Conservation (phyloP, 2,797 vertebrate genomes). For the Semaprochilodus insignis region DNA sequence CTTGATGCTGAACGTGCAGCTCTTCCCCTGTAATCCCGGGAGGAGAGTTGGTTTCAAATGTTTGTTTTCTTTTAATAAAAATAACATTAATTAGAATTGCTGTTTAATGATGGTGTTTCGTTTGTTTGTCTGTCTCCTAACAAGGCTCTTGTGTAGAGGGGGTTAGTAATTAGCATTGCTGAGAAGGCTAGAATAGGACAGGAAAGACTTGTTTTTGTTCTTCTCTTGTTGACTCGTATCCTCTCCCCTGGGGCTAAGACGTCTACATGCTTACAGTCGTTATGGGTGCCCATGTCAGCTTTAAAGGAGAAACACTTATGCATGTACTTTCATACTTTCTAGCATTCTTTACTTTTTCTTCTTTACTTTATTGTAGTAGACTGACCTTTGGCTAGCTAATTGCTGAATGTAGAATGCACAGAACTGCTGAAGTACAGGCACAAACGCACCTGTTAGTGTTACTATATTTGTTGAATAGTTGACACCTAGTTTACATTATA, state of each 20-base stretch:
- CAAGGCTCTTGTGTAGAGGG: slow-evolving; percentile 60
- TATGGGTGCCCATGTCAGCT: slow-evolving; percentile 33
- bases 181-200: slow-evolving; percentile 65
- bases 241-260: slow-evolving; percentile 61
- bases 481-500: no score
- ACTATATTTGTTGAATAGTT: no score
- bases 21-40: slow-evolving; percentile 8
- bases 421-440: slow-evolving; percentile 19
- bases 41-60: slow-evolving; percentile 42
- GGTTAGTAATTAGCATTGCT: slow-evolving; percentile 76
- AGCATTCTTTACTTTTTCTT: background rate
- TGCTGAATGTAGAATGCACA: background rate
- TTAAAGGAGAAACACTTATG: background rate
- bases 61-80: slow-evolving; percentile 47
- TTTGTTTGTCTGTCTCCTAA: slow-evolving; percentile 62
- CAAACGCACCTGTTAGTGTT: background rate
- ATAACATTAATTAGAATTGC: slow-evolving; percentile 69
- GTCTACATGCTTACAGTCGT: slow-evolving; percentile 63
- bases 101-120: slow-evolving; percentile 62
- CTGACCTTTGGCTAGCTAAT: background rate
- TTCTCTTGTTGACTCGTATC: slow-evolving; percentile 46
- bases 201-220: slow-evolving; percentile 71
- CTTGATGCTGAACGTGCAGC: slow-evolving; percentile 51
- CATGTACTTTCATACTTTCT: background rate
- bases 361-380: background rate